Base-by-base conservation (phyloP, 2,113 vertebrate genomes). In the Limanda limanda region DNA sequence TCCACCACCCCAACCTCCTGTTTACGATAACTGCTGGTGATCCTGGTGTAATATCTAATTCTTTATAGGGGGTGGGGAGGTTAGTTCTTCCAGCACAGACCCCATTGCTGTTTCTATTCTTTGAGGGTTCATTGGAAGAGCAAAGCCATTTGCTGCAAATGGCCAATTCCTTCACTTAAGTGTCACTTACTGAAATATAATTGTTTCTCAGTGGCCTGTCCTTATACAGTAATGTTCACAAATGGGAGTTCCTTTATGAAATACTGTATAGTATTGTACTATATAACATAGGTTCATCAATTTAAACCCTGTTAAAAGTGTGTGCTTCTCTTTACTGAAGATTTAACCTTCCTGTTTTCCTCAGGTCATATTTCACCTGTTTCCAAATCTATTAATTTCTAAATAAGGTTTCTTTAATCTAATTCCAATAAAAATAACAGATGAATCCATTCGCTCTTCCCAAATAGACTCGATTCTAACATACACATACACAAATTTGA, bases 161-260 rank as follows among this genome's bases (percentile, higher is more conserved):
- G n/a, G 35, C 24, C 37, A 63, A 42, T 45, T 63, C 9, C 21
- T 21, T 45, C 61, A 42, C 12, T 24, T 63, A 21, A 62, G 60
- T 55, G 35, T 61, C 61, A 60, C 52, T 45, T 18, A 64, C 42
- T 69, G 18, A 54, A 71, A 60, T 14, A 21, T 23, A 25, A 56
- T 47, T 57, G 31, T 62, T 52, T 62, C 13, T 27, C 17, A 62
- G 25, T 20, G 18, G 27, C 21, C 1, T 1, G 17, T 63, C n/a
- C 15, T n/a, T 60, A 64, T 0, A 10, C 35, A 56, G 24, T 61
- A 42, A 55, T 65, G 25, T 10, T 61, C 35, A 56, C 15, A 48
- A 47, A 54, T 62, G 12, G 40, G 2, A 13, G 11, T 12, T 42
- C 40, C 40, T 42, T 12, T 42, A 42, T 42, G 40, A 42, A 42